phyloP scores from a whole-genome alignment of 1,140 invertebrate species.

The Calycopis cecrops region DNA sequence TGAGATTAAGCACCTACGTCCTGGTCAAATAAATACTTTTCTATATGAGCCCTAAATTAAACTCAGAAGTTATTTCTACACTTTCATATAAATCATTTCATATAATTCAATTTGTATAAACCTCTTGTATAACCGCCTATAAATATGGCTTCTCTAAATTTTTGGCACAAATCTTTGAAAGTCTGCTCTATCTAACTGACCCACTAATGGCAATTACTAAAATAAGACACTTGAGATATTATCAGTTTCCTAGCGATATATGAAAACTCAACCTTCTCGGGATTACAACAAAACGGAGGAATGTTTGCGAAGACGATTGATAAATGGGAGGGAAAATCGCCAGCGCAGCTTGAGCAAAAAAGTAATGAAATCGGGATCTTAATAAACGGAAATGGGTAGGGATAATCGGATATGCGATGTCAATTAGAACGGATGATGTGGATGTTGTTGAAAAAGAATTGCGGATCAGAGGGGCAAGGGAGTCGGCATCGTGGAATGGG shows the following conservation, averaged over 20 bases:
- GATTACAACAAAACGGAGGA: slow-evolving; percentile 48
- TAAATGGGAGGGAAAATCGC: slow-evolving; percentile 42
- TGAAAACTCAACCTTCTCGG: slow-evolving; percentile 35
- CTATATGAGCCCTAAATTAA: slow-evolving; percentile 65
- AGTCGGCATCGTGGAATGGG: slow-evolving; percentile 55
- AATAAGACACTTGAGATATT: slow-evolving; percentile 71
- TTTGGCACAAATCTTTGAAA: slow-evolving; percentile 63
- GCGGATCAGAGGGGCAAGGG: slow-evolving; percentile 81
- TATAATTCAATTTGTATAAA: slow-evolving; percentile 48
- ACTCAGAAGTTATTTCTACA: slow-evolving; percentile 54
- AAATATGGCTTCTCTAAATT: slow-evolving; percentile 52
- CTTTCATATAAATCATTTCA: slow-evolving; percentile 46
- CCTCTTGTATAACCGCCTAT: slow-evolving; percentile 51
- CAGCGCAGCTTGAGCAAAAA: slow-evolving; percentile 29
- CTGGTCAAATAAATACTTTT: slow-evolving; percentile 69
- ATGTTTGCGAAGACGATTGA: slow-evolving; percentile 52
- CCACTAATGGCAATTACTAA: slow-evolving; percentile 68
- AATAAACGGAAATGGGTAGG: slow-evolving; percentile 1
- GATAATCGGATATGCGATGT: not conserved
- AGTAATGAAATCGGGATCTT: slow-evolving; percentile 20
- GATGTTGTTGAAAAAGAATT: slow-evolving; percentile 68
- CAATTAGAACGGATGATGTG: slow-evolving; percentile 63
- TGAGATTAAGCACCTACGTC: slow-evolving; percentile 63
- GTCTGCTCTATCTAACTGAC: slow-evolving; percentile 64
- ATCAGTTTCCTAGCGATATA: slow-evolving; percentile 61